Evolutionary conservation across 2,113 vertebrate species (phyloP), one percentile per base, ranked within the genome.

Genomic region (Peromyscus maniculatus): DNA sequence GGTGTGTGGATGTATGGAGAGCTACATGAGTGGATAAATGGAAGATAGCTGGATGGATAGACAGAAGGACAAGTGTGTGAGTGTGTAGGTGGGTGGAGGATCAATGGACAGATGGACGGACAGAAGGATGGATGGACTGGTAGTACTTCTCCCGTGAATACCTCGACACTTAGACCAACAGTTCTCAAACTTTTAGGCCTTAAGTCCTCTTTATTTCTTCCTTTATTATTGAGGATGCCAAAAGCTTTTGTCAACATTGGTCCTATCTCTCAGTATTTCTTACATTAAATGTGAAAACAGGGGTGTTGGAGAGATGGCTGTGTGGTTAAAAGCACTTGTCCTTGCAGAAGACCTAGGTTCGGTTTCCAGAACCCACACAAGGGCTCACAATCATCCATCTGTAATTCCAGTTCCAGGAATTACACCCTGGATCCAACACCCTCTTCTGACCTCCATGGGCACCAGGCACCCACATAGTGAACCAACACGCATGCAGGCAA

Each of bases 281-380:
- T 57, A 74, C 19, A 62, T 17, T 91, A 93, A 89, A 91, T 75
- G 71, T 90, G 36, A 97, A 88, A 96, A 86, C 10, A 24, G 7
- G 39, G 82, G 24, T 7, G 24, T 22, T 64, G n/a, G 57, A 84
- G 82, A 84, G 57, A 64, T 43, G 59, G n/a, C n/a, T 64, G 24
- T 2, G 24, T 84, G 24, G n/a, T 43, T 83, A 83, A 62, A 13
- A 62, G 22, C 80, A 83, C 36, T 83, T 39, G 11, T 22, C 43
- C 6, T 28, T 84, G 7, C 39, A 84, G n/a, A 84, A 17, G n/a
- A 84, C 57, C 55, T 15, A 36, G 22, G 36, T 16, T 83, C 55
- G 24, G 59, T 62, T 26, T 22, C n/a, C 57, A 84, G 59, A 64
- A 64, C n/a, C 12, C 57, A 84, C n/a, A 43, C n/a, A 17, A 62